Evolutionary conservation across 2,113 vertebrate genomes (phyloP).

Genomic region (Corythoichthys haematopterus): DNA sequence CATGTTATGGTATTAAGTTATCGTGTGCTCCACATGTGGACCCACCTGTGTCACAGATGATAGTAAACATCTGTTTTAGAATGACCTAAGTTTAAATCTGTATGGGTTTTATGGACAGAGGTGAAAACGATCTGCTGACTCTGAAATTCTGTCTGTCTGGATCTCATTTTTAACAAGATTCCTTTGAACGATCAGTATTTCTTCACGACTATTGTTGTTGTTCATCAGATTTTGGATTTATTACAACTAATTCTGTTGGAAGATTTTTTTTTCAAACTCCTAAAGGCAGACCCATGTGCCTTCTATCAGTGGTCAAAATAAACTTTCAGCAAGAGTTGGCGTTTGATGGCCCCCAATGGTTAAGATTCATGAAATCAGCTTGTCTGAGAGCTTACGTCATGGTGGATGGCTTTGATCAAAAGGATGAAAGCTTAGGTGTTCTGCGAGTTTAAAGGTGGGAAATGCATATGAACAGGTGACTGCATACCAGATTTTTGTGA

Average conservation of each 20-base stretch:
- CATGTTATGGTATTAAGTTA: not conserved
- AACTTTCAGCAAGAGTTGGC: not conserved
- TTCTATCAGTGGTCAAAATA: not conserved
- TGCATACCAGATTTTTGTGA: not conserved
- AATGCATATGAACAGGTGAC: too few species aligned
- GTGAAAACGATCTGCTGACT: constrained; percentile 5
- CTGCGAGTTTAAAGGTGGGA: not conserved
- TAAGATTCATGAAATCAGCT: not conserved
- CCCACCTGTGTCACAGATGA: not conserved
- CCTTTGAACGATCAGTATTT: not conserved
- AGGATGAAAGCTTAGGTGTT: not conserved
- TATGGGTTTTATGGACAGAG: not conserved
- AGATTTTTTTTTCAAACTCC: not conserved
- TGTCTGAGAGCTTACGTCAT: not conserved
- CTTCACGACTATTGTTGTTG: not conserved
- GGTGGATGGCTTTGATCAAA: not conserved
- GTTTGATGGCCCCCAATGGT: not conserved
- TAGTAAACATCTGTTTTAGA: not conserved
- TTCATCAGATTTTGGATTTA: not conserved
- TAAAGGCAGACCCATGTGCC: not conserved
- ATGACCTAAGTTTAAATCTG: constrained; percentile 3
- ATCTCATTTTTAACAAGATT: not conserved
- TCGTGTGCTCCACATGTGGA: not conserved
- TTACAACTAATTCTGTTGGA: not conserved
- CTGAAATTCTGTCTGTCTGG: not conserved